Base-by-base conservation (phyloP, 1,140 invertebrate genomes). In the Micrasema minimum region DNA sequence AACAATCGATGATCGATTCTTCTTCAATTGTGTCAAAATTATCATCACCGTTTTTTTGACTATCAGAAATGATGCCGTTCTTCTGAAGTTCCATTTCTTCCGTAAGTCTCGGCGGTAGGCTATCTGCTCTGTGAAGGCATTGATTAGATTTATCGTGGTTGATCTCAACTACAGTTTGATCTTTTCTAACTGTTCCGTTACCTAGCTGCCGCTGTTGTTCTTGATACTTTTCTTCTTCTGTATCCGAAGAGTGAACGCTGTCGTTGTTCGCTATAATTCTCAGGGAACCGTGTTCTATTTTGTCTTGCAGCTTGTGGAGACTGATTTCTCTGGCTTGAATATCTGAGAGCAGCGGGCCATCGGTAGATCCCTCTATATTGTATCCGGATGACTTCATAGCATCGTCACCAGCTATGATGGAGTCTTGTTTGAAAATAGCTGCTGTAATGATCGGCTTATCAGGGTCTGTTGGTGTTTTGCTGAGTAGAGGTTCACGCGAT, bases 361-460 rank as follows among this genome's bases (percentile, higher is more conserved):
- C 83, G 10, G 79, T 83, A 0, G 82, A 84, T 6, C 83, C 83
- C 77, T 85, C 83, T 20, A 85, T 83, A 43, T 81, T 83, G 59
- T 85, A 85, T 2, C 79, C 81, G 4, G 81, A 81, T 0, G 80
- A 81, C 76, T 83, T 81, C 31, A 83, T 67, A 11, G 77, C 77
- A 20, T 85, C 83, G 48, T 77, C 83, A 11, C 82, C 81, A 22
- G 69, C 66, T 37, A 85, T 83, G 6, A 85, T 83, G 1, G 83
- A 84, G 69, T 88, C 87, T 74, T 87, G 88, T 74, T 90, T 89
- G 61, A 88, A 84, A 43, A 90, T 85, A 0, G 87, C 89, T 1
- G 89, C 88, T 20, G 88, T 90, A 18, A 91, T 89, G 9, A 90
- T 85, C 1, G 89, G 89, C 68, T 88, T 90, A 66, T 85, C 86